Evolutionary conservation across 2,113 vertebrate species (phyloP), one percentile per base, ranked within the genome.

Genomic region (Pseudorasbora parva): DNA sequence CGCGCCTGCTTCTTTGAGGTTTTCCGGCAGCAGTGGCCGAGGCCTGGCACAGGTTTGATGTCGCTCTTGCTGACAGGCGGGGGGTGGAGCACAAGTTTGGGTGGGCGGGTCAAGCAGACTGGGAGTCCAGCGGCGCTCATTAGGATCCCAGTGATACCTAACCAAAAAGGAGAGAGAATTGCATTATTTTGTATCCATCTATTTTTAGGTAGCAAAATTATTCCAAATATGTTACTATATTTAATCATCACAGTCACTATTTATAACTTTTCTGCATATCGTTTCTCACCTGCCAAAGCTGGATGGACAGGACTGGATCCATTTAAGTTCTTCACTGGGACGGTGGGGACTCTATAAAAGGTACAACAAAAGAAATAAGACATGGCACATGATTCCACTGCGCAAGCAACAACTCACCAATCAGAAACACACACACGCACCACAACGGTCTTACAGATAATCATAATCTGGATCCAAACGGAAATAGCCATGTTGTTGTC

Each of bases 71-170:
- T 97, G 90, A 99, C 97, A 0, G 97, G 96, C 0, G 97, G 97
- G 0, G 97, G 97, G 86, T 98, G 97, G 51, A 99, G 95, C 89
- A 97, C 95, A 88, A 97, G 93, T 88, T 97, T 97, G 33, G 97
- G 97, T 5, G 97, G 97, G 8, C 97, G 94, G 2, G 97, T 98
- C 89, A 98, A 93, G 86, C 97, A 98, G 82, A 98, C 97, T 0
- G 97, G 97, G 87, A 98, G 93, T 71, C 96, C 97, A 0, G 97
- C 97, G 0, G 97, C 97, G 0, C 97, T 99, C 97, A 99, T 99
- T 21, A 98, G 95, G 89, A 98, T 98, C 54, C 97, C 97, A 0
- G 97, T 99, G 90, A 99, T 99, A 33, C 97, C 97, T 99, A 84
- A 0, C 11, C 49, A 25, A 12, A 4, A 33, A 74, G 5, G 78